A percentile compares a stretch with the other conserved stretches of the same genome.
phyloP scores from a whole-genome alignment of 1,140 invertebrate species.

The Procambarus virginalis region DNA sequence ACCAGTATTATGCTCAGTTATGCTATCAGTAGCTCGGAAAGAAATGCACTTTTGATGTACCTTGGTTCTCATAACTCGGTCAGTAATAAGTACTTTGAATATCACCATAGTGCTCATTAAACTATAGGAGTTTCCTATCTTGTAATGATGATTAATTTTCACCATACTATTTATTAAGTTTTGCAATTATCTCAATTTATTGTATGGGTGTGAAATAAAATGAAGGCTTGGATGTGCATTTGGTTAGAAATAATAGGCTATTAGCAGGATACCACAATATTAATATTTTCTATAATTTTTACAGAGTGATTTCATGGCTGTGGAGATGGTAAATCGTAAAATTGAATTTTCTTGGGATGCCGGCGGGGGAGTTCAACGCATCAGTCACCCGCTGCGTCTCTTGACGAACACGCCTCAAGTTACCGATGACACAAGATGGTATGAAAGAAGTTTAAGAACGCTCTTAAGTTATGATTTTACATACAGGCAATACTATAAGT shows the following conservation, averaged over 20 bases:
- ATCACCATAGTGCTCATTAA: no score
- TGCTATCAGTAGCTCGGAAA: constrained; percentile 77
- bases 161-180: no score
- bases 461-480: no score
- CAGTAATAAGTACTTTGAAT: constrained; percentile 62
- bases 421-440: constrained; percentile 82
- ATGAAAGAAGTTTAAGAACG: constrained; percentile 73
- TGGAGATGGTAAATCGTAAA: constrained; percentile 86
- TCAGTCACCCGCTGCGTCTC: constrained; percentile 79
- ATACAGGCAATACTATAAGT: no score
- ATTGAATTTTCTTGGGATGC: constrained; percentile 86
- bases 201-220: no score
- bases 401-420: constrained; percentile 77
- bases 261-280: no score
- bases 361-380: constrained; percentile 80
- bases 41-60: constrained; percentile 81
- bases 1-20: constrained; percentile 82
- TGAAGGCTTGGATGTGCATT: no score
- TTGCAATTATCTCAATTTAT: no score
- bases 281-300: not conserved
- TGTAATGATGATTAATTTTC: no score
- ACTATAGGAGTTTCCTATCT: no score
- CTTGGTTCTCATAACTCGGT: constrained; percentile 79
- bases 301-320: constrained; percentile 80
- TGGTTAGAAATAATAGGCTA: no score